Evolutionary conservation across 1,140 invertebrate species (phyloP).

Genomic region (Apis mellifera): Amel_HAv3.1 CM009941.2:15512501-15513000

Average conservation of each 20-base stretch:
- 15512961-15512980: constrained; percentile 9
- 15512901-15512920: constrained; percentile 40
- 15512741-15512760: constrained; percentile 11
- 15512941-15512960: background rate
- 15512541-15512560: background rate
- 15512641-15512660: background rate
- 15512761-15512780: background rate
- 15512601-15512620: background rate
- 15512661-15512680: background rate
- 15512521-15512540: background rate
- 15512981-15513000: background rate
- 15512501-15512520: constrained; percentile 8
- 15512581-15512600: background rate
- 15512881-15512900: background rate
- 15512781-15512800: background rate
- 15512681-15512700: background rate
- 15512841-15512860: background rate
- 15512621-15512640: background rate
- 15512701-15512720: background rate
- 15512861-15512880: constrained; percentile 6
- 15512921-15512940: background rate
- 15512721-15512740: constrained; percentile 23
- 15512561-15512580: background rate
- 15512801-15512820: too few relatives aligned
- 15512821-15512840: background rate